Evolutionary conservation across 2,113 vertebrate genomes (phyloP).

Genomic region (Macrotis lagotis): DNA sequence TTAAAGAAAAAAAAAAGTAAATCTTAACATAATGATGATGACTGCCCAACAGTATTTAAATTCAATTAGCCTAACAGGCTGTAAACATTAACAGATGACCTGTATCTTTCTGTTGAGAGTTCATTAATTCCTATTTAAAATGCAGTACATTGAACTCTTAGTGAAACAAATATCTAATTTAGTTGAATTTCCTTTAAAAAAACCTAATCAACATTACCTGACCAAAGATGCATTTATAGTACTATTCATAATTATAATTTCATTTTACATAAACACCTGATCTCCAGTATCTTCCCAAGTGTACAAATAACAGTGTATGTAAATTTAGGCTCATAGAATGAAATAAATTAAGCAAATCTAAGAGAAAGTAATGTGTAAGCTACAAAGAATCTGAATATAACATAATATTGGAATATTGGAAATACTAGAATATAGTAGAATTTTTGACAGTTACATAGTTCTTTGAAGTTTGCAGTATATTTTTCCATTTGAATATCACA

Average conservation of each 20-base stretch:
- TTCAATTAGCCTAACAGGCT: slow-evolving; percentile 38
- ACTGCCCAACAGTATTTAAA: slow-evolving; percentile 25
- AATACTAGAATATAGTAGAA: background rate
- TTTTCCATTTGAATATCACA: no score
- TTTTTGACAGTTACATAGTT: no score
- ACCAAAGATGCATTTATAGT: slow-evolving; percentile 28
- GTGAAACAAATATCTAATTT: background rate
- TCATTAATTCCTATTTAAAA: background rate
- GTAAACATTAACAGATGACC: slow-evolving; percentile 4
- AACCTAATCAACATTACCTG: background rate
- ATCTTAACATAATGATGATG: slow-evolving; percentile 28
- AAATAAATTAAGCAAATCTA: background rate
- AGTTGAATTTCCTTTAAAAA: slow-evolving; percentile 20
- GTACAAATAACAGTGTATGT: background rate
- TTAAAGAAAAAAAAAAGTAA: slow-evolving; percentile 23
- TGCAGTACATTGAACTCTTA: background rate
- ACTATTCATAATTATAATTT: slow-evolving; percentile 34
- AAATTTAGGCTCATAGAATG: background rate
- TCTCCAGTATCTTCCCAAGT: slow-evolving; percentile 8
- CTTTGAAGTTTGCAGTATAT: no score
- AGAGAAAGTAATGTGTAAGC: background rate
- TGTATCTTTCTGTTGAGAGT: background rate
- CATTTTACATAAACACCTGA: slow-evolving; percentile 7
- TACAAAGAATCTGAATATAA: slow-evolving; percentile 43
- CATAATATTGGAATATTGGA: no score